Evolutionary conservation across 2,113 vertebrate species (phyloP), one percentile per base, ranked within the genome.

Genomic region (Chroicocephalus ridibundus): DNA sequence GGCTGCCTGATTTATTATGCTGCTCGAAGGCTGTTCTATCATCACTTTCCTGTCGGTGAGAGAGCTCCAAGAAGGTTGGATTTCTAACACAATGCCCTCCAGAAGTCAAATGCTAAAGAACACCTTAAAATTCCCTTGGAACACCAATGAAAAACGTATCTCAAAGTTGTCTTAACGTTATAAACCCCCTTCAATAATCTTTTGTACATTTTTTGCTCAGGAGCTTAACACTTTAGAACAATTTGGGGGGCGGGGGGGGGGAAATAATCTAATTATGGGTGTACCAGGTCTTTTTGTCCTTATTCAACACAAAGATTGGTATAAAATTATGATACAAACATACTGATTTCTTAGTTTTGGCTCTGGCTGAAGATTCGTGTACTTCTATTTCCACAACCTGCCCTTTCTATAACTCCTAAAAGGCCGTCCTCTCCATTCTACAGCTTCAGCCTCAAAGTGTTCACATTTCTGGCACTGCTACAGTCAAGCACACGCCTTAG

Each of bases 1-100:
- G 94, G 79, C 85, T 86, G 55, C 31, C 71, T 97, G 97, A 98
- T 98, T 97, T 97, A 98, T 68, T 90, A 44, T 34, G 47, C 81
- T 86, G 92, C 77, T 93, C 17, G 54, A 95, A 91, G 82, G 93
- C 72, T 96, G 94, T 88, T 97, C 94, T 87, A 81, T 81, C 91
- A 94, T 13, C 83, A 55, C 74, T 55, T 70, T 74, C 68, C 94
- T 94, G 69, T 57, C 2, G 13, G 92, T 68, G 91, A 96, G 78
- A 92, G 58, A 46, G 86, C 77, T 94, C 62, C 16, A 32, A 85
- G 74, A 97, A 96, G 85, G 91, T 19, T 94, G 77, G 64, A 92
- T 84, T 98, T 80, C 92, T 92, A 97, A 93, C 65, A 94, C 11
- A 69, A 46, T 84, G 94, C 42, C 94, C 95, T 97, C 91, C 60